Conservation (phyloP, 2,797 vertebrate genomes). For the Sebastes variabilis region DNA sequence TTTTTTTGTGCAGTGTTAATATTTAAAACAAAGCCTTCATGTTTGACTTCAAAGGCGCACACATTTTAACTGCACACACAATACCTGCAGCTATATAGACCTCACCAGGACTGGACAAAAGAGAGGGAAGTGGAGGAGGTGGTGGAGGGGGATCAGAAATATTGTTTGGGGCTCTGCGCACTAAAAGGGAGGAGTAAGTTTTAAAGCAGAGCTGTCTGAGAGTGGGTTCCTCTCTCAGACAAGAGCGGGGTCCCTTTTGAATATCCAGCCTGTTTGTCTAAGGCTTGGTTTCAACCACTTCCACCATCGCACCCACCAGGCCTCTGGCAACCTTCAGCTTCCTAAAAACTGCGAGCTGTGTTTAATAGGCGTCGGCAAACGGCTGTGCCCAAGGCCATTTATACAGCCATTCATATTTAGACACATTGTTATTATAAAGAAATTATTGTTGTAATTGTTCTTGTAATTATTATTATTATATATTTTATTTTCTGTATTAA, state of each 20-base stretch:
- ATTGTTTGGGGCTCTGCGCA: conserved; percentile 67
- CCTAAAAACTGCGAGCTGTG: conserved; percentile 55
- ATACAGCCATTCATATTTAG: conserved; percentile 13
- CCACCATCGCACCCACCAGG: conserved; percentile 45
- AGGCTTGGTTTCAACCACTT: conserved; percentile 68
- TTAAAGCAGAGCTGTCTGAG: conserved; percentile 53
- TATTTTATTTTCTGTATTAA: background rate
- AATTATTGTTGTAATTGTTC: conserved; percentile 6
- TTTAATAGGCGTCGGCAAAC: conserved; percentile 50
- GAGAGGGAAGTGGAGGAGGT: background rate
- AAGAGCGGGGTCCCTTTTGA: conserved; percentile 61
- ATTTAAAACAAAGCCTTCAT: conserved; percentile 70
- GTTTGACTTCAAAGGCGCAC: conserved; percentile 69
- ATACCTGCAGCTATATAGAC: conserved; percentile 72
- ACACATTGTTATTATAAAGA: conserved; percentile 10
- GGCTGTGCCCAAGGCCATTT: conserved; percentile 41
- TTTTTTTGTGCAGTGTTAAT: conserved; percentile 55
- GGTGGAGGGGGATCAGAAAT: conserved; percentile 35
- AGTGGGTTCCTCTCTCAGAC: conserved; percentile 43
- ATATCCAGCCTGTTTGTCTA: conserved; percentile 68
- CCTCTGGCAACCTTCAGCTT: conserved; percentile 55
- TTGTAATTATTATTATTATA: conserved; percentile 29
- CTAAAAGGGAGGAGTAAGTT: conserved; percentile 57
- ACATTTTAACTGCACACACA: conserved; percentile 62
- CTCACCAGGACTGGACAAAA: conserved; percentile 58